Conservation (phyloP, 2,113 vertebrate species). For the Cheirogaleus medius region DNA sequence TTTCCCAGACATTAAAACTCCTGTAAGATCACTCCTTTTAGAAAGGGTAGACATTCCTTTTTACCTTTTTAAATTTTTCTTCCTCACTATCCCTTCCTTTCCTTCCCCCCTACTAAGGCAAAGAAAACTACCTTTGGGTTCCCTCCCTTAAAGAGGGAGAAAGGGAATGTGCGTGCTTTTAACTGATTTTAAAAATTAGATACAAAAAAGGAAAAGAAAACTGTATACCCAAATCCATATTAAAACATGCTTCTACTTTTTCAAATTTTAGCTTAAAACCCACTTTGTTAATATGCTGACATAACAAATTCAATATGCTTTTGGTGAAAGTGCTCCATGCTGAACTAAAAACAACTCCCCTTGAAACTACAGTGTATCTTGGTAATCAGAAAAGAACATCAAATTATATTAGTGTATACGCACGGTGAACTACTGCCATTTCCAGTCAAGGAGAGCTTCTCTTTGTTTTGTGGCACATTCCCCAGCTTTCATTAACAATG, state of each 20-base stretch:
- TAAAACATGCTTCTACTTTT: conserved; percentile 10
- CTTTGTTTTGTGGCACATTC: neutral
- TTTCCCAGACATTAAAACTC: neutral
- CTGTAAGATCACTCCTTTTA: neutral
- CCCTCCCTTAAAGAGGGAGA: neutral
- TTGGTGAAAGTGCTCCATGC: neutral
- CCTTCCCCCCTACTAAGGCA: neutral
- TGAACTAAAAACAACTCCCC: neutral
- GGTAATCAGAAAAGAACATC: neutral
- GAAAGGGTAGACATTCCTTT: neutral
- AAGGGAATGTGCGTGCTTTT: neutral
- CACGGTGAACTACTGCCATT: neutral
- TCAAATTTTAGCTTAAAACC: conserved; percentile 31
- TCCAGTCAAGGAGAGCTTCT: neutral
- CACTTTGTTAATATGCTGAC: neutral
- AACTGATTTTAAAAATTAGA: neutral
- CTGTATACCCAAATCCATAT: neutral
- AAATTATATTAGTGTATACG: neutral
- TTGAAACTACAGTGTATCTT: neutral
- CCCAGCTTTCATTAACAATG: conserved; percentile 6
- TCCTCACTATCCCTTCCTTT: no score
- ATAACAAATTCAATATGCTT: neutral
- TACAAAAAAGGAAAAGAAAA: conserved; percentile 4
- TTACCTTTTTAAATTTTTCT: neutral
- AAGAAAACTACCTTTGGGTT: neutral